Percentiles rank a stretch among this genome's conserved stretches.
Conservation (phyloP, 1,140 invertebrate genomes). For the Homarus americanus region DNA sequence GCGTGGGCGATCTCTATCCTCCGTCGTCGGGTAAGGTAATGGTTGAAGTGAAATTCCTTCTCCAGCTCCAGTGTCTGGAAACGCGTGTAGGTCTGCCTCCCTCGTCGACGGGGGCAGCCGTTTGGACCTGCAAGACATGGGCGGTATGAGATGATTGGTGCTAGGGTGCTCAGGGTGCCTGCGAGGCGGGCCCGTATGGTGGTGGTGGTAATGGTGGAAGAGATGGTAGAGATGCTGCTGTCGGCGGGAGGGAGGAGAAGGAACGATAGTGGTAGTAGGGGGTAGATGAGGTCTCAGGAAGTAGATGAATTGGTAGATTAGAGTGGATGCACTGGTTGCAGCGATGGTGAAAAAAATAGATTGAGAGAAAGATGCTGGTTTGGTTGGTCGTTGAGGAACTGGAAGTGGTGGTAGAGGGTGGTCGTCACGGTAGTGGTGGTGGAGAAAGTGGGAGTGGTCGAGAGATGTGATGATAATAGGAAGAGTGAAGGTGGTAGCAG, state of each 20-base stretch:
- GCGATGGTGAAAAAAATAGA: neutral
- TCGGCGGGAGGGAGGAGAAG: neutral
- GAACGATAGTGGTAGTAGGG: neutral
- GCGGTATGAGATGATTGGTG: constrained; percentile 3
- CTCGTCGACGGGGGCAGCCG: constrained; percentile 94
- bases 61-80: constrained; percentile 91
- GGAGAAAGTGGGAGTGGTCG: neutral
- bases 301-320: neutral
- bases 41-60: constrained; percentile 70
- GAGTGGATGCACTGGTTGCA: no score
- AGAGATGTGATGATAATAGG: neutral
- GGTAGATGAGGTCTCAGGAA: neutral
- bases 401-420: neutral
- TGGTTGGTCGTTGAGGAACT: no score
- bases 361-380: neutral
- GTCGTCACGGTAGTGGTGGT: no score
- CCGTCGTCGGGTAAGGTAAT: constrained; percentile 60
- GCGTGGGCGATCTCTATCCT: constrained; percentile 96
- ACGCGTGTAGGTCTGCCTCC: constrained; percentile 97
- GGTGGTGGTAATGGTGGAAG: neutral
- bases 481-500: neutral
- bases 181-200: neutral
- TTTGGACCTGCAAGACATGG: constrained; percentile 90
- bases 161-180: neutral
- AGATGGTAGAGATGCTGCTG: neutral